phyloP scores from a whole-genome alignment of 2,113 vertebrate genomes.

The Anarrhichthys ocellatus region DNA sequence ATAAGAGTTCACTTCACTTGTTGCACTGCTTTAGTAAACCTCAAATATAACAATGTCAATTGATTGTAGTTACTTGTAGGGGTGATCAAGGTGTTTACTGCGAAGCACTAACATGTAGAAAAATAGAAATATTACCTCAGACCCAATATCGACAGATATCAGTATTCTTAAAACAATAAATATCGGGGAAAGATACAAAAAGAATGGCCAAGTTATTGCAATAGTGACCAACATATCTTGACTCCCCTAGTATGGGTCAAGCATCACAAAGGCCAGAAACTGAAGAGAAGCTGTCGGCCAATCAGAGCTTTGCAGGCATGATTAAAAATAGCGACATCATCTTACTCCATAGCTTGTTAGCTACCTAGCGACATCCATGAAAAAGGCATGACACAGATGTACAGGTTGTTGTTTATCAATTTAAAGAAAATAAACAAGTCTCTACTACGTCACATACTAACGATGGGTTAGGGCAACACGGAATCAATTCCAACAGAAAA shows the following conservation, averaged over 20 bases:
- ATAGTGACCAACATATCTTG: neutral
- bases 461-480: neutral
- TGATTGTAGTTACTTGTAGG: neutral
- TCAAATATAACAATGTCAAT: constrained; percentile 11
- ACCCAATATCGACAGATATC: neutral
- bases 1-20: constrained; percentile 47
- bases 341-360: neutral
- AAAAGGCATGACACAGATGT: neutral
- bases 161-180: neutral
- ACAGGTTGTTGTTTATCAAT: neutral
- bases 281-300: neutral
- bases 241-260: neutral
- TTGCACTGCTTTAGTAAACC: constrained; percentile 27
- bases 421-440: neutral
- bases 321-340: neutral
- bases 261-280: neutral
- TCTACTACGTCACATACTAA: neutral
- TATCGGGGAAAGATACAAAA: neutral
- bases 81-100: neutral
- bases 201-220: neutral
- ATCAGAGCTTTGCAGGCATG: neutral
- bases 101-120: neutral
- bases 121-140: neutral
- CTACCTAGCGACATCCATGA: neutral
- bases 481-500: neutral